Base-by-base conservation (phyloP, 1,140 invertebrate species). In the Euura saliciscinereae region DNA sequence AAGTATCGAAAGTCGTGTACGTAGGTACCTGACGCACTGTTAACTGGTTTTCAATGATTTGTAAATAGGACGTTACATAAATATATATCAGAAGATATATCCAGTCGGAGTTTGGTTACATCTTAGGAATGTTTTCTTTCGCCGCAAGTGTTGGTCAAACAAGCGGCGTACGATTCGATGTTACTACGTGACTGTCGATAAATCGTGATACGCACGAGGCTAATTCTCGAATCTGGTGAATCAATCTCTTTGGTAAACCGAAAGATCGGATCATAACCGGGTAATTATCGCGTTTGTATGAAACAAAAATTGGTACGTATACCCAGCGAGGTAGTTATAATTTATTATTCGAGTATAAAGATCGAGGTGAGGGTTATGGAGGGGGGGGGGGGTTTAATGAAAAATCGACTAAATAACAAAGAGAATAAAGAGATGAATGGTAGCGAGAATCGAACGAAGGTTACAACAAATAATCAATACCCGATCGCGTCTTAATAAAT, bases 41-140 rank as follows among this genome's bases (percentile, higher is more conserved):
- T 67, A 67, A 67, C 66, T 67, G 66, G 66, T 8, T 42, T 42
- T 28, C 8, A 67, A 67, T 67, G 66, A 67, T 67, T 67, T 67
- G 66, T 67, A 67, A 67, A 67, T 67, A 67, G 28, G 66, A 8
- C 66, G 8, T 7, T n/a, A n/a, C 51, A 6, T 59, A n/a, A 59
- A 59, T 59, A 59, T 59, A 59, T 59, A 59, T 59, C 3, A 59
- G 51, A 59, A 59, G 10, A 59, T 28, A 28, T 28, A 28, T 59
- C 51, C 1, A n/a, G 6, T 6, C 69, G 69, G 68, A 65, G 64
- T 67, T 74, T 71, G 76, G 71, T 76, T 76, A 78, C 78, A 71
- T 73, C 65, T 67, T 74, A 77, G 78, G 78, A 79, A 79, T 79
- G 68, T 74, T 69, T 73, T 28, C 28, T 28, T 28, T 1, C 28